Evolutionary conservation across 2,888 invertebrate genomes (phyloP).

Genomic region (Holacanthella duospinosa): DNA sequence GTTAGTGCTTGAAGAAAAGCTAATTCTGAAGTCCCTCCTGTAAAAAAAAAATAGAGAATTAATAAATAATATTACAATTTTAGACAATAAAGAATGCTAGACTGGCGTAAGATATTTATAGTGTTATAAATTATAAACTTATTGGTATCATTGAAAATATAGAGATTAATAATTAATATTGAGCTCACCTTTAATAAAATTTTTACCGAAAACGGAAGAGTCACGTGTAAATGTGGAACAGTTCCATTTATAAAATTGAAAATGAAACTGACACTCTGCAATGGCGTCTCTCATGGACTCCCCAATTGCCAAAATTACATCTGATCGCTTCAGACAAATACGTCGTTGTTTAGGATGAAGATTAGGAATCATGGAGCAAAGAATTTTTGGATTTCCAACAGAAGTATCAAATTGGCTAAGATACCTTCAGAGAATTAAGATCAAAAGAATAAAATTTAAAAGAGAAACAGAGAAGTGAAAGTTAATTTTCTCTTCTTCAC

Average conservation of each 20-base stretch:
- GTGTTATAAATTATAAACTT: no score
- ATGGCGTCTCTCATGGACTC: slow-evolving; percentile 27
- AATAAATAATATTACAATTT: no score
- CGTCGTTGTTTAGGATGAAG: slow-evolving; percentile 26
- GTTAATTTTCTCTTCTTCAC: background rate
- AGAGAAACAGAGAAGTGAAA: no score
- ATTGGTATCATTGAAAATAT: no score
- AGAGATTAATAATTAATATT: no score
- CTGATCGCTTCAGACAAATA: slow-evolving; percentile 24
- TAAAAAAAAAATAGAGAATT: background rate
- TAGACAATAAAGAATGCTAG: no score
- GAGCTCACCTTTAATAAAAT: slow-evolving; percentile 28
- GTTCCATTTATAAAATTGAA: slow-evolving; percentile 33
- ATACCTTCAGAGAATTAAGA: slow-evolving; percentile 22
- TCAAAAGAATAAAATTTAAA: no score
- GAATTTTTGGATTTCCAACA: slow-evolving; percentile 15
- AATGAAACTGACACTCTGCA: slow-evolving; percentile 33
- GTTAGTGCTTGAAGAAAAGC: slow-evolving; percentile 33
- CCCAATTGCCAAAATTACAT: slow-evolving; percentile 21
- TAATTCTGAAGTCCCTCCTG: slow-evolving; percentile 33
- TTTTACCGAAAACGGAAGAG: slow-evolving; percentile 32
- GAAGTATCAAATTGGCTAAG: slow-evolving; percentile 29
- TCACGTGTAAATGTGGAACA: slow-evolving; percentile 31
- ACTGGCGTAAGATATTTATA: no score
- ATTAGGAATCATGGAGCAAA: slow-evolving; percentile 30